A percentile compares a stretch with the other conserved stretches of the same genome.
Conservation (phyloP, 2,888 invertebrate species). For the Stomorhina lunata region DNA sequence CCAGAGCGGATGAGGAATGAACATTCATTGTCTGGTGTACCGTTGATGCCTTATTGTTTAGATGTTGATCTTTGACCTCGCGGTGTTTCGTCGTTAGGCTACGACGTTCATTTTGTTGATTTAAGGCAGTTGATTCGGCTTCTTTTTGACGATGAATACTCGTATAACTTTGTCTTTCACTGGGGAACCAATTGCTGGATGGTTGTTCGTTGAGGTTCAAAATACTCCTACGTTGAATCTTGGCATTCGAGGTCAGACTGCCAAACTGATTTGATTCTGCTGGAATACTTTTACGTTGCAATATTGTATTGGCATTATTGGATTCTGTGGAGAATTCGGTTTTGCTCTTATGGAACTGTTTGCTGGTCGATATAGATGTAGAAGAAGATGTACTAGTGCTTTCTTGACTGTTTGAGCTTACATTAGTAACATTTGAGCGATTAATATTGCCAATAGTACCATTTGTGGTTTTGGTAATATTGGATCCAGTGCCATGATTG, state of each 20-base stretch:
- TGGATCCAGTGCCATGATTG: constrained; percentile 1
- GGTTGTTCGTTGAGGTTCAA: constrained; percentile 88
- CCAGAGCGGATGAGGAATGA: constrained; percentile 69
- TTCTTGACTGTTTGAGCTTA: constrained; percentile 43
- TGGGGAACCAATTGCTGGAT: constrained; percentile 84
- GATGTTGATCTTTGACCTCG: constrained; percentile 43
- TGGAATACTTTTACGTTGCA: constrained; percentile 84
- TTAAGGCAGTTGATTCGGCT: constrained; percentile 71
- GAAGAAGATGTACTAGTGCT: constrained; percentile 66
- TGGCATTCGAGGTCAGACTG: constrained; percentile 81
- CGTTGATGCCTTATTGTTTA: constrained; percentile 13
- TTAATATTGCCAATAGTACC: constrained; percentile 7
- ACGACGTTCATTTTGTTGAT: constrained; percentile 62
- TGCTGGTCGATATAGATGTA: constrained; percentile 66
- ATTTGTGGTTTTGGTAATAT: background rate
- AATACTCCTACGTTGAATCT: constrained; percentile 90
- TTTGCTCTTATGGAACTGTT: constrained; percentile 84
- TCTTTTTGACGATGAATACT: constrained; percentile 88
- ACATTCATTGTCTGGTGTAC: constrained; percentile 14
- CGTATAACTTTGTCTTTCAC: constrained; percentile 88
- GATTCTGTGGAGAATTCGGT: constrained; percentile 87
- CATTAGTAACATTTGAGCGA: constrained; percentile 23
- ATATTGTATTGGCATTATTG: constrained; percentile 88
- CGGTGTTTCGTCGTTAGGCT: constrained; percentile 68
- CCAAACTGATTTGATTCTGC: constrained; percentile 73